Evolutionary conservation across 1,140 invertebrate species (phyloP).

Genomic region (Eumaeus atala): DNA sequence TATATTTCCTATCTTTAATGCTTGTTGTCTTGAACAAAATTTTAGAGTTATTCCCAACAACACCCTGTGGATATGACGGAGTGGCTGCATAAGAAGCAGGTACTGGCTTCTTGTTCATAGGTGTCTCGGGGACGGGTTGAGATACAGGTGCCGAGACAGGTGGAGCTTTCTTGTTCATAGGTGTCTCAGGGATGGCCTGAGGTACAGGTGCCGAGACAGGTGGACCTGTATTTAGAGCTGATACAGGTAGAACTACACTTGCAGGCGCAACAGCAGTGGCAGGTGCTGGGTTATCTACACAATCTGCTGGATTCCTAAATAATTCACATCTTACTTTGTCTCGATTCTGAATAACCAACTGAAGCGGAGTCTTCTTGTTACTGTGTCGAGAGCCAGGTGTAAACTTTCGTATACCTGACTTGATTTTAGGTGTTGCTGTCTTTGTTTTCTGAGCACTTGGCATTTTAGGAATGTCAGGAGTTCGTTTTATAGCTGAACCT

Average conservation of each 20-base stretch:
- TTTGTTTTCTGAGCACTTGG: constrained; percentile 42
- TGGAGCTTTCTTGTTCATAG: too few species aligned
- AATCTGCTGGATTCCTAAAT: constrained; percentile 32
- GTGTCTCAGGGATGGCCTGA: too few species aligned
- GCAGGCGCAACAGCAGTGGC: background rate
- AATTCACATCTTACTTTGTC: constrained; percentile 59
- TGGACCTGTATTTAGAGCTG: too few species aligned
- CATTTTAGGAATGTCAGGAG: constrained; percentile 40
- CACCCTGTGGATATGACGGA: constrained; percentile 56
- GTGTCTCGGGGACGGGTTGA: constrained; percentile 39
- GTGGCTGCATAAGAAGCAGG: constrained; percentile 46
- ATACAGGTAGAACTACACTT: background rate
- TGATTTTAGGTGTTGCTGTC: constrained; percentile 52
- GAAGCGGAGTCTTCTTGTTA: constrained; percentile 43
- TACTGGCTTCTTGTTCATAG: constrained; percentile 45
- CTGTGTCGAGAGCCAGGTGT: constrained; percentile 50
- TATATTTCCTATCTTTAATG: constrained; percentile 69
- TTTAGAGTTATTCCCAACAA: constrained; percentile 42
- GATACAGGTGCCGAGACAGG: background rate
- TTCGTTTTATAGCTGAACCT: constrained; percentile 38
- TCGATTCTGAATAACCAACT: constrained; percentile 37
- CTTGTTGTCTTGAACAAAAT: constrained; percentile 58
- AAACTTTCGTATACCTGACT: constrained; percentile 54
- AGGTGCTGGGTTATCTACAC: constrained; percentile 4
- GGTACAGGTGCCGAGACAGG: background rate